Evolutionary conservation across 2,113 vertebrate species (phyloP).

Genomic region (Genyomyrus donnyi): DNA sequence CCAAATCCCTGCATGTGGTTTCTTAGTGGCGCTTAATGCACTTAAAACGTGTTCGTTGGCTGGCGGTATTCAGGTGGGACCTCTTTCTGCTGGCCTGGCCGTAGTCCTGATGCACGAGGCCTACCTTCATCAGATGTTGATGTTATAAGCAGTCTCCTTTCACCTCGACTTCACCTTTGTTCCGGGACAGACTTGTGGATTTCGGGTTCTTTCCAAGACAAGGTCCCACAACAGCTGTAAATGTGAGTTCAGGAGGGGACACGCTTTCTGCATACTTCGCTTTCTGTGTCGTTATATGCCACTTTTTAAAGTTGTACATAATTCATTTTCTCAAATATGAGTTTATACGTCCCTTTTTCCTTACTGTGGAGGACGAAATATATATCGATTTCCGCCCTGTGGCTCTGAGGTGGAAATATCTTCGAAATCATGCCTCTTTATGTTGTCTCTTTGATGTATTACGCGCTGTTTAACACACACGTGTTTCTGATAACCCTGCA

Average conservation of each 20-base stretch:
- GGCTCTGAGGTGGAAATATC: conserved; percentile 16
- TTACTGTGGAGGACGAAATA: not conserved
- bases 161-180: not conserved
- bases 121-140: not conserved
- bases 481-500: conserved; percentile 19
- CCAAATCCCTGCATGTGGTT: not conserved
- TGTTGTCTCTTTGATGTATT: conserved; percentile 16
- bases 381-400: conserved; percentile 9
- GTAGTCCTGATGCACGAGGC: not conserved
- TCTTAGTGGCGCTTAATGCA: not conserved
- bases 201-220: not conserved
- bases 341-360: not conserved
- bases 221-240: not conserved
- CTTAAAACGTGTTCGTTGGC: not conserved
- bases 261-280: not conserved
- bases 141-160: not conserved
- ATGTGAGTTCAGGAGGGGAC: not conserved
- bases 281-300: not conserved
- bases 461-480: not conserved
- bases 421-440: not conserved
- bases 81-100: not conserved
- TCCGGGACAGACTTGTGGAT: not conserved
- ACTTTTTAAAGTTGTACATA: not conserved
- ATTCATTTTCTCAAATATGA: not conserved
- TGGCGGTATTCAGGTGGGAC: not conserved